phyloP scores from a whole-genome alignment of 2,797 vertebrate species.

The Mycteria americana region DNA sequence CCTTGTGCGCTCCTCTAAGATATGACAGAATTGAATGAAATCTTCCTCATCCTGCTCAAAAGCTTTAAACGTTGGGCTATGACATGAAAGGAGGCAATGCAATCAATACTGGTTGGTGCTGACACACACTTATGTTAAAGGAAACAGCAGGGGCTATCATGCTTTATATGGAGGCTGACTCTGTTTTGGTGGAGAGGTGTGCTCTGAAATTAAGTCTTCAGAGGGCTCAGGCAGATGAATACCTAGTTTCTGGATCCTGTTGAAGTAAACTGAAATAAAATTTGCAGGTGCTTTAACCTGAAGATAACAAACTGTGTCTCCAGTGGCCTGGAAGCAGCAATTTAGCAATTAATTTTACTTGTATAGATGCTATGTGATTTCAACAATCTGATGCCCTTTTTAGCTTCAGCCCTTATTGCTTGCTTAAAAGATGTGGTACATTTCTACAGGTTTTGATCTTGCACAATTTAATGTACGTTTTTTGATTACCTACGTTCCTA shows the following conservation, averaged over 20 bases:
- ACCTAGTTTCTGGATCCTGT: neutral
- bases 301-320: neutral
- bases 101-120: neutral
- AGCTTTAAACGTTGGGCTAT: neutral
- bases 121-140: neutral
- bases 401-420: neutral
- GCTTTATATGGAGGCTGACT: neutral
- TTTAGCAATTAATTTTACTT: neutral
- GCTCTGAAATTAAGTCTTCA: neutral
- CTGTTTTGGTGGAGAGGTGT: neutral
- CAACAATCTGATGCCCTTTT: neutral
- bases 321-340: neutral
- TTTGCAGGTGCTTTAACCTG: neutral
- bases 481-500: neutral
- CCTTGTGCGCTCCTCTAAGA: neutral
- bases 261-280: neutral
- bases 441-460: neutral
- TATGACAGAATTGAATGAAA: neutral
- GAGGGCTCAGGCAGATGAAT: neutral
- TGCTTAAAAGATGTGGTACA: neutral
- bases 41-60: neutral
- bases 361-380: neutral
- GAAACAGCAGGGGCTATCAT: neutral
- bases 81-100: neutral
- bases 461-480: neutral